Base-by-base conservation (phyloP, 2,113 vertebrate species). In the Chaetops frenatus region DNA sequence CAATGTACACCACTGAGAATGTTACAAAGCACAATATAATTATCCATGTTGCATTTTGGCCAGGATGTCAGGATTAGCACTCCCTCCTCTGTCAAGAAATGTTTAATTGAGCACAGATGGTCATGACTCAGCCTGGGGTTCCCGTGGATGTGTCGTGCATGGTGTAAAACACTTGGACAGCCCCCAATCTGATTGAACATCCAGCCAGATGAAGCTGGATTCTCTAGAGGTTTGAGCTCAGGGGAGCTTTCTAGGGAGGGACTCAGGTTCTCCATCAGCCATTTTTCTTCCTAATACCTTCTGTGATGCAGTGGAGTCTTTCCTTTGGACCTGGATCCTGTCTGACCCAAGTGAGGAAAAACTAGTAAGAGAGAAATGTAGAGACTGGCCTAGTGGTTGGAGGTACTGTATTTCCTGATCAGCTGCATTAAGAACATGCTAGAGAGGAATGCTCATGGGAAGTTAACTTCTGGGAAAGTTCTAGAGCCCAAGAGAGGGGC, bases 71-170 rank as follows among this genome's bases (percentile, higher is more conserved):
- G 85, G 83, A 90, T 91, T 95, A 94, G 83, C 47, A 14, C 79
- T 95, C 71, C 81, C 54, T 90, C 12, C 81, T 90, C 93, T 91
- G 58, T 95, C 81, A 91, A 95, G 77, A 79, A 85, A 81, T 70
- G 87, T 91, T 94, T 95, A 95, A 97, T 81, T 92, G 95, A 96
- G 81, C 79, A 65, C 93, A 95, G 93, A 88, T 96, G 95, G 92
- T 86, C 85, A 48, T 77, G 89, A 82, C 90, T 95, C 73, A 92
- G 90, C 58, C 88, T 81, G 65, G 76, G 58, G 8, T 93, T 93
- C 96, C 86, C 91, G 51, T 92, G 92, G 83, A 95, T 88, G 72
- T 95, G 69, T 78, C n/a, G 47, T 36, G 51, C 13, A 2, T 83
- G 91, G 95, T 93, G 82, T 95, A 91, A 94, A 94, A 84, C 71